phyloP scores from a whole-genome alignment of 2,888 invertebrate species.

The Calameuta pallipes region DNA sequence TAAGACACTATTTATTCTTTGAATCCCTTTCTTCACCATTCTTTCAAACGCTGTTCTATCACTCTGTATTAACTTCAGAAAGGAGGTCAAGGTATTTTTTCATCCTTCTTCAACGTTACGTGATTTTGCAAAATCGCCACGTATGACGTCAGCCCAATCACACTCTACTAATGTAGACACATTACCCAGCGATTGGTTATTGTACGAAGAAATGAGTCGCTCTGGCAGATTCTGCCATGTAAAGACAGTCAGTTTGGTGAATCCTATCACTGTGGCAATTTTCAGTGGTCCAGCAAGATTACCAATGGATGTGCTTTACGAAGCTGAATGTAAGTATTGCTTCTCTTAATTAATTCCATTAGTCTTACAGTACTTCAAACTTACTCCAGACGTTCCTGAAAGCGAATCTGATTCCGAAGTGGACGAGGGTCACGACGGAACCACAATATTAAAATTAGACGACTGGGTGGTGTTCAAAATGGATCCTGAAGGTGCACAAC shows the following conservation, averaged over 20 bases:
- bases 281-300: constrained; percentile 80
- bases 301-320: constrained; percentile 66
- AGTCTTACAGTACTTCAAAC: neutral
- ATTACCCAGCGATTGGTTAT: constrained; percentile 84
- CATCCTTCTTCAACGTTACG: constrained; percentile 73
- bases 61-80: constrained; percentile 62
- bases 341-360: neutral
- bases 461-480: constrained; percentile 81
- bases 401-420: constrained; percentile 69
- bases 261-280: constrained; percentile 83
- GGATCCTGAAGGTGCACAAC: constrained; percentile 75
- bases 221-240: constrained; percentile 77
- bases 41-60: neutral
- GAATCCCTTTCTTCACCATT: neutral
- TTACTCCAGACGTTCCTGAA: constrained; percentile 51
- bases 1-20: constrained; percentile 57
- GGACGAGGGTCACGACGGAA: constrained; percentile 67
- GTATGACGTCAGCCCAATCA: constrained; percentile 53
- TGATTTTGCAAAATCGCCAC: constrained; percentile 56
- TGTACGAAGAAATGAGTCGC: constrained; percentile 87
- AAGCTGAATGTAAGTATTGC: constrained; percentile 58
- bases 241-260: constrained; percentile 83
- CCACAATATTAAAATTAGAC: constrained; percentile 73
- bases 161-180: constrained; percentile 63
- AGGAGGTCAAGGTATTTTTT: constrained; percentile 73